These are phyloP conservation scores for Atethmia centrago DNA, from an alignment of 2,888 invertebrate genomes.

Conservation along the genomic window DNA sequence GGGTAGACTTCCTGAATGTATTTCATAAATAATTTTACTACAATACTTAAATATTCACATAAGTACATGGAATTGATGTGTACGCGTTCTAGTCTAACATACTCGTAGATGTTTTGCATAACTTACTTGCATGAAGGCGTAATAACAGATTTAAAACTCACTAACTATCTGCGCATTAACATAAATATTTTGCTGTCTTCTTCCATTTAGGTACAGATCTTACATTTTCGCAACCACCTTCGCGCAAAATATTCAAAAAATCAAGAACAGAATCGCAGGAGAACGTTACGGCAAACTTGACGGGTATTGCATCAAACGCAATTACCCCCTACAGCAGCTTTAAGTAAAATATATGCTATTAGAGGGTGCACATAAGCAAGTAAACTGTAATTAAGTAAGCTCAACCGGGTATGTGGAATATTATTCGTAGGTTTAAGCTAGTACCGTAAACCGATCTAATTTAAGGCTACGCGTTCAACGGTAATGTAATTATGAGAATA, in stretches of 20 bases:
- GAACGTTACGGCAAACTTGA: slow-evolving; percentile 39
- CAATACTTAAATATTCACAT: too few species aligned
- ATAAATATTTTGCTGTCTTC: slow-evolving; percentile 32
- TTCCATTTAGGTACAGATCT: slow-evolving; percentile 5
- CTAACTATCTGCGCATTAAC: too few species aligned
- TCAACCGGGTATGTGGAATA: slow-evolving; percentile 48
- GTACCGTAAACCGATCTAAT: slow-evolving; percentile 59
- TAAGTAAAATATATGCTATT: slow-evolving; percentile 57
- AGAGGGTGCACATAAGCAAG: slow-evolving; percentile 55
- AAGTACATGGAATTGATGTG: too few species aligned
- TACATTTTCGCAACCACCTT: slow-evolving; percentile 2
- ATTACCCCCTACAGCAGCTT: slow-evolving; percentile 47
- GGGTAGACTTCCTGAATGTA: too few species aligned
- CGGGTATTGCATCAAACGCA: slow-evolving; percentile 45
- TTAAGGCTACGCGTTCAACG: slow-evolving; percentile 59
- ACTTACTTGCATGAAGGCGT: too few species aligned
- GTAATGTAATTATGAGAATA: slow-evolving; percentile 60
- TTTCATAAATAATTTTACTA: too few species aligned
- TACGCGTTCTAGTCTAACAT: too few species aligned
- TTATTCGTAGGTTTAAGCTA: slow-evolving; percentile 58
- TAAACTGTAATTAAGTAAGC: slow-evolving; percentile 57
- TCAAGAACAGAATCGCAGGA: slow-evolving; percentile 37
- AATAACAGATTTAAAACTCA: too few species aligned
- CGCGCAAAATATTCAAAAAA: slow-evolving; percentile 24
- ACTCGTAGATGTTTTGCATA: too few species aligned